Percentiles rank a stretch among this genome's conserved stretches.
phyloP scores from a whole-genome alignment of 2,888 invertebrate genomes.

The Ecliptopera silaceata region DNA sequence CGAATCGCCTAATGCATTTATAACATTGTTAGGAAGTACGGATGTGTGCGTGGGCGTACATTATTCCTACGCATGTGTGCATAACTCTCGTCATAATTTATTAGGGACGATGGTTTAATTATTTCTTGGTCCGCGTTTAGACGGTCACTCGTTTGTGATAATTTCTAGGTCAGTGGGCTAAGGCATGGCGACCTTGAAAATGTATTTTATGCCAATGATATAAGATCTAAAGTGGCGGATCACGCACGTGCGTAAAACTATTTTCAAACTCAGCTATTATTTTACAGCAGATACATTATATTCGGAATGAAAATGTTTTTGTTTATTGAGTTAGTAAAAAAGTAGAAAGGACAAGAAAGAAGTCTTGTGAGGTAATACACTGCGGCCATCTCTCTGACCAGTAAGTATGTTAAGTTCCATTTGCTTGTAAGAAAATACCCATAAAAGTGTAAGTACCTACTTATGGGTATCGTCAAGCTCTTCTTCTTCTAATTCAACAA shows the following conservation, averaged over 20 bases:
- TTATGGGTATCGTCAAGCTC: too few relatives aligned
- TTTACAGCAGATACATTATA: too few relatives aligned
- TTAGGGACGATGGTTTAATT: conserved; percentile 3
- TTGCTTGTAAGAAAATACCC: too few relatives aligned
- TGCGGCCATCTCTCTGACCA: too few relatives aligned
- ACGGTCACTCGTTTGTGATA: not conserved
- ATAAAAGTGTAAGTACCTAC: too few relatives aligned
- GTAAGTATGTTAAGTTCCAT: too few relatives aligned
- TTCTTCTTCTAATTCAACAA: too few relatives aligned
- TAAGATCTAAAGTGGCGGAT: not conserved
- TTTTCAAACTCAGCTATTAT: too few relatives aligned
- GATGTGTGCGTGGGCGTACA: conserved; percentile 22
- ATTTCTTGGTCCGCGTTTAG: not conserved
- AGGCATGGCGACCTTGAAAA: not conserved
- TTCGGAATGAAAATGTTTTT: too few relatives aligned
- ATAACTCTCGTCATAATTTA: conserved; percentile 2
- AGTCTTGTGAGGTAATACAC: too few relatives aligned
- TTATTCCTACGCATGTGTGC: conserved; percentile 1
- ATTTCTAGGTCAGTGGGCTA: not conserved
- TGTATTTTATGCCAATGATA: not conserved
- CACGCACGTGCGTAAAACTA: not conserved
- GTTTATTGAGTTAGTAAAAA: too few relatives aligned
- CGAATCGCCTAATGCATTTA: conserved; percentile 24
- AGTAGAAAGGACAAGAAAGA: too few relatives aligned
- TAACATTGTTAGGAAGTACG: conserved; percentile 25